Evolutionary conservation across 2,888 invertebrate genomes (phyloP).

Genomic region (Corythucha ciliata): DNA sequence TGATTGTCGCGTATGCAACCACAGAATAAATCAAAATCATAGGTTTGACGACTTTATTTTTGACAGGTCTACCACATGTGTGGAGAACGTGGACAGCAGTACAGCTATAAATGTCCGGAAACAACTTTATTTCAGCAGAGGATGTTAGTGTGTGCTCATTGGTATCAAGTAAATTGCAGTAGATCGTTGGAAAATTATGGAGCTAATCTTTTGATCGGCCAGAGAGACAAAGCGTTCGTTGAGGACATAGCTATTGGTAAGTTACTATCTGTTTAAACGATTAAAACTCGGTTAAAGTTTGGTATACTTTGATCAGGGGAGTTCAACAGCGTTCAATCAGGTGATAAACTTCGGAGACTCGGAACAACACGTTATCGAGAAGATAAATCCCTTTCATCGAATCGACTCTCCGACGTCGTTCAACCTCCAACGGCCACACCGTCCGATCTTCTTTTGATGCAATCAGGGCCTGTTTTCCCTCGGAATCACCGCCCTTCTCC

Average conservation of each 20-base stretch:
- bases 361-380: conserved; percentile 1
- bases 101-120: conserved; percentile 68
- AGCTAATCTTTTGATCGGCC: conserved; percentile 63
- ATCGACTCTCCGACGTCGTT: neutral
- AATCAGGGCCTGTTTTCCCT: no score
- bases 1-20: conserved; percentile 58
- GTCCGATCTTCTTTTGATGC: neutral
- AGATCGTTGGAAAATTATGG: conserved; percentile 57
- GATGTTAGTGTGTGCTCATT: conserved; percentile 72
- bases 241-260: conserved; percentile 38
- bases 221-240: conserved; percentile 61
- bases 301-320: conserved; percentile 8
- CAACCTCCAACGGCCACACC: conserved; percentile 1
- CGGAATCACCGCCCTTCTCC: no score
- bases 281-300: neutral
- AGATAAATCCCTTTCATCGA: conserved; percentile 7
- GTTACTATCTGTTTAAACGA: neutral
- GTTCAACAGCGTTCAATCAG: conserved; percentile 14
- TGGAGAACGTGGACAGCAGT: conserved; percentile 64
- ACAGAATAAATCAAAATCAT: conserved; percentile 3
- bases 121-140: conserved; percentile 70
- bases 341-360: conserved; percentile 13
- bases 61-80: conserved; percentile 71
- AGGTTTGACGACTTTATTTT: neutral
- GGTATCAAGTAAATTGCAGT: conserved; percentile 74